Conservation (phyloP, 2,797 vertebrate genomes). For the Chelon labrosus region DNA sequence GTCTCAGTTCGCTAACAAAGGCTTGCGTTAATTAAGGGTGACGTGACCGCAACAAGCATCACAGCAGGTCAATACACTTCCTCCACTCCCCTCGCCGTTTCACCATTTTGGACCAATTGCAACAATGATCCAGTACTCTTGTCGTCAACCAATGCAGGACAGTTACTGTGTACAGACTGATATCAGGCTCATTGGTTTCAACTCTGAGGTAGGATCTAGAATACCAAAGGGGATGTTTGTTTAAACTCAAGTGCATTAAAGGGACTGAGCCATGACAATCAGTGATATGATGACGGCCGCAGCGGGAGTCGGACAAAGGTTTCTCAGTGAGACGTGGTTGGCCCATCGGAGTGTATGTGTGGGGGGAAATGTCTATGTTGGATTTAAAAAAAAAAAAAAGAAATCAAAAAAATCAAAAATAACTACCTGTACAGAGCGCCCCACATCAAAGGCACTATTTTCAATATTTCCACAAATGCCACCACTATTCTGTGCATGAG, state of each 20-base stretch:
- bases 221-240: slow-evolving; percentile 53
- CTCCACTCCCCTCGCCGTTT: slow-evolving; percentile 24
- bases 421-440: slow-evolving; percentile 70
- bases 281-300: slow-evolving; percentile 40
- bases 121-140: slow-evolving; percentile 62
- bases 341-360: slow-evolving; percentile 45
- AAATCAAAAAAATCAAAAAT: slow-evolving; percentile 15
- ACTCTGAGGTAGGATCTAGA: slow-evolving; percentile 75
- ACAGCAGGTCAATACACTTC: slow-evolving; percentile 59
- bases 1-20: slow-evolving; percentile 59
- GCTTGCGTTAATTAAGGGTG: slow-evolving; percentile 51
- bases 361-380: slow-evolving; percentile 33
- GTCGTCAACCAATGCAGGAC: slow-evolving; percentile 60
- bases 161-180: slow-evolving; percentile 45
- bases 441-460: slow-evolving; percentile 79
- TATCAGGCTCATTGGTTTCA: slow-evolving; percentile 60
- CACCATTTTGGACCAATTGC: slow-evolving; percentile 42
- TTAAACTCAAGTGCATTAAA: slow-evolving; percentile 64
- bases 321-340: slow-evolving; percentile 42
- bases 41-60: slow-evolving; percentile 54
- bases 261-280: slow-evolving; percentile 64
- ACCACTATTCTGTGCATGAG: slow-evolving; percentile 55
- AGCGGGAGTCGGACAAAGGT: slow-evolving; percentile 30
- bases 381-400: slow-evolving; percentile 29
- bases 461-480: slow-evolving; percentile 65